These are phyloP conservation scores for Coenobita brevimanus DNA, from an alignment of 1,140 invertebrate genomes.

Conservation along the genomic window DNA sequence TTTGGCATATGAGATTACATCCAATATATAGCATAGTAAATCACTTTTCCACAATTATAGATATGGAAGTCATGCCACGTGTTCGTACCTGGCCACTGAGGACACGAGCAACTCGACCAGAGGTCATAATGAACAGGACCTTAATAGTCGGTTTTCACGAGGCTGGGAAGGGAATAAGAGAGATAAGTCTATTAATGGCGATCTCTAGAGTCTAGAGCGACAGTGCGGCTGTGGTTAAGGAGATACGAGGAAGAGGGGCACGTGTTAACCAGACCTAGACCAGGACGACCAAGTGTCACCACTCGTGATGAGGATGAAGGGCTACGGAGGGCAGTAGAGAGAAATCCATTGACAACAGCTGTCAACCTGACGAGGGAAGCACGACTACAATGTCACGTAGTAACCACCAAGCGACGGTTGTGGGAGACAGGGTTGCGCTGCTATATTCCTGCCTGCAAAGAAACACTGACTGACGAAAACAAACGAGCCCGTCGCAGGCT, in stretches of 20 bases:
- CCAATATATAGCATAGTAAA: no score
- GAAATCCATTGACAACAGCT: background rate
- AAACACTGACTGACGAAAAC: background rate
- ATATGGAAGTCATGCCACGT: no score
- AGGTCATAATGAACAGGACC: background rate
- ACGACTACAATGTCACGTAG: background rate
- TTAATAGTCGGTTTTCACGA: background rate
- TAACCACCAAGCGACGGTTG: background rate
- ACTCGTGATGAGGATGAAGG: background rate
- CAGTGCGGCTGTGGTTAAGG: background rate
- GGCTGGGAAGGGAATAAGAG: background rate
- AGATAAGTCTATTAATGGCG: background rate
- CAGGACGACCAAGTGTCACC: background rate
- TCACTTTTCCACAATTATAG: no score
- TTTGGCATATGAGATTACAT: no score
- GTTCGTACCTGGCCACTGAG: no score
- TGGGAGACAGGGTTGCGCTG: background rate
- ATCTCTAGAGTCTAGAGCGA: constrained; percentile 13
- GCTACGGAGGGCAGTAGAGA: background rate
- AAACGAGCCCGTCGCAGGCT: background rate
- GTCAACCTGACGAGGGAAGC: background rate
- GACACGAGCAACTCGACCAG: background rate
- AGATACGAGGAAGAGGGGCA: no score
- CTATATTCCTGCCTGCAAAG: background rate
- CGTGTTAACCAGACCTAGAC: no score